Percentiles rank a stretch among this genome's conserved stretches.
These are phyloP conservation scores for Cyanoramphus novaezelandiae DNA, from an alignment of 2,113 vertebrate genomes.

Conservation along the genomic window DNA sequence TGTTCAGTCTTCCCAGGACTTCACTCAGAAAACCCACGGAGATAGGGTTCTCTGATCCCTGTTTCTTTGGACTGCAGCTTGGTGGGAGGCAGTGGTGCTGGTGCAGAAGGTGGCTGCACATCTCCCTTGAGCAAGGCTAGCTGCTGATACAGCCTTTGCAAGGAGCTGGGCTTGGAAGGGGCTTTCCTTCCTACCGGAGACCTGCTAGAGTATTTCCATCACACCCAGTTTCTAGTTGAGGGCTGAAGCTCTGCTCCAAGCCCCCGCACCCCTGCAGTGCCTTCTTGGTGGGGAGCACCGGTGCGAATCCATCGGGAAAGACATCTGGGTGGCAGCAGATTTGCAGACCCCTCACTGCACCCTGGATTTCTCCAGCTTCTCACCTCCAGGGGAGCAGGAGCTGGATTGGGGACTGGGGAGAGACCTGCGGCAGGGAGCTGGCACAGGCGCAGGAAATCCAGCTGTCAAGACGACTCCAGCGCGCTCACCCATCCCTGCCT, in stretches of 20 bases:
- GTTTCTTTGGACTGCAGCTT: neutral
- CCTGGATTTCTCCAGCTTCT: neutral
- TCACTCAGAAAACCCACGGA: neutral
- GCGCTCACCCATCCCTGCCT: conserved; percentile 43
- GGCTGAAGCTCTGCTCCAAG: neutral
- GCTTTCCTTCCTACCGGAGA: neutral
- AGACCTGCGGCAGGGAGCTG: neutral
- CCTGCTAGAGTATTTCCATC: neutral
- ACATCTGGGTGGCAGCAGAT: fast-evolving
- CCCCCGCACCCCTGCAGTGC: fast-evolving
- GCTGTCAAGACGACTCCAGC: conserved; percentile 33
- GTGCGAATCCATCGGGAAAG: fast-evolving
- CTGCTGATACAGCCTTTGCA: neutral
- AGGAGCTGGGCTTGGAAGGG: neutral
- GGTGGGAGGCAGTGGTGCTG: neutral
- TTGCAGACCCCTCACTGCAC: neutral
- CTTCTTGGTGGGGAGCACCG: fast-evolving
- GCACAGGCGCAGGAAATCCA: conserved; percentile 40
- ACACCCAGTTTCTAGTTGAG: neutral
- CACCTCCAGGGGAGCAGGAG: neutral
- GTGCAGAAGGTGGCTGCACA: neutral
- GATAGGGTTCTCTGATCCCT: neutral
- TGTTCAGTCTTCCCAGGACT: neutral
- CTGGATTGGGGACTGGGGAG: neutral
- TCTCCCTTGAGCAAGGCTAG: fast-evolving